phyloP scores from a whole-genome alignment of 2,888 invertebrate species.

The Encarsia formosa region DNA sequence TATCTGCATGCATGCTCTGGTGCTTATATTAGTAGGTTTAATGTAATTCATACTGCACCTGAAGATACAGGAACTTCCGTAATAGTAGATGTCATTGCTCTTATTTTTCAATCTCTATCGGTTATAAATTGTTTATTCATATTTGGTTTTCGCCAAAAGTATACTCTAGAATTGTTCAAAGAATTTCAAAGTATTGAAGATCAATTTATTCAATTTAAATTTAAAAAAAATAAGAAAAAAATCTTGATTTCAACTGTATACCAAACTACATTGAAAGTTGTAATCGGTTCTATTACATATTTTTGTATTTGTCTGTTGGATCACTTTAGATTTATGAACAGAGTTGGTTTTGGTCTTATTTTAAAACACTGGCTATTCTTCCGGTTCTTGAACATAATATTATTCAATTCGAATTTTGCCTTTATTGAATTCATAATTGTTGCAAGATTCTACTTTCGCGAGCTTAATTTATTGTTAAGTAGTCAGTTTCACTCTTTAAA shows the following conservation, averaged over 20 bases:
- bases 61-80: neutral
- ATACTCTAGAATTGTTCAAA: neutral
- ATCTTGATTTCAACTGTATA: neutral
- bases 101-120: neutral
- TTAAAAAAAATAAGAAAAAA: neutral
- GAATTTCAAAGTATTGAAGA: neutral
- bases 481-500: no score
- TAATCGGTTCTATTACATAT: neutral
- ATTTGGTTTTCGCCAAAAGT: neutral
- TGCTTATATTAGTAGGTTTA: neutral
- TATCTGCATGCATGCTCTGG: neutral
- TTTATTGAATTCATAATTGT: slow-evolving; percentile 2
- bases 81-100: neutral
- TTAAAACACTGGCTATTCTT: neutral
- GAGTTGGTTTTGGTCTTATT: neutral
- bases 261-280: neutral
- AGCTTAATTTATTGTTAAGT: neutral
- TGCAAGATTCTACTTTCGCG: neutral
- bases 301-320: neutral
- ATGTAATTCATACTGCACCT: neutral
- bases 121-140: neutral
- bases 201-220: neutral
- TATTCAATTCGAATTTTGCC: neutral
- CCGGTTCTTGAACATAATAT: neutral
- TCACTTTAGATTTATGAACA: neutral